Evolutionary conservation across 1,140 invertebrate genomes (phyloP), one percentile per base, ranked within the genome.

Genomic region (Saccostrea echinata): DNA sequence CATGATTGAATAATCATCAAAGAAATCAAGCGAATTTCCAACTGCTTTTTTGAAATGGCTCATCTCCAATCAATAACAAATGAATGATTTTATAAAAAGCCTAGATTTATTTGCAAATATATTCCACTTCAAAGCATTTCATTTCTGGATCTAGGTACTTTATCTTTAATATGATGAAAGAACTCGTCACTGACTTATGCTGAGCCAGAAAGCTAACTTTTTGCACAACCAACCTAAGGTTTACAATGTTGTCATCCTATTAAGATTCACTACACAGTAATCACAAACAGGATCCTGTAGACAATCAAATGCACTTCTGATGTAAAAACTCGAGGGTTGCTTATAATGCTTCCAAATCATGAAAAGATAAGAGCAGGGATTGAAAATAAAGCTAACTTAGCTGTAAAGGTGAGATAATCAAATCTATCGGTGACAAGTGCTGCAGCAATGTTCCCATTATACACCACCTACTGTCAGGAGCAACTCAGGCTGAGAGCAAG

Each of bases 1-100:
- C 68, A 76, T 76, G 68, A 76, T 18, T 76, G 68, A 76, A 16
- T 76, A 76, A 76, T 33, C 68, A 27, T 76, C 68, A 76, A 76
- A 76, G 30, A 76, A 76, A 76, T 76, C 8, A 76, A 76, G 27
- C 16, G 68, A 76, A 76, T 76, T 27, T 76, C 68, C 68, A 76
- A 76, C 68, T 30, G 68, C 68, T 76, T 76, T 71, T 76, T 33
- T 76, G 68, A 30, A 76, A 76, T 30, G 68, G 24, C 27, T 76
- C 27, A 27, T 61, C 24, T 76, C 30, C 27, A 76, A 76, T 76
- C 68, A 76, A 76, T 76, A 76, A 76, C 68, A 76, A 76, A n/a
- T 76, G 68, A 76, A 76, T 76, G 68, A 11, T 76, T 61, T 76
- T 76, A 30, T 76, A 76, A 76, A 76, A 76, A 16, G 27, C 24